Percentiles rank a stretch among this genome's conserved stretches.
These are phyloP conservation scores for Parthenolecanium corni DNA, from an alignment of 2,888 invertebrate genomes.

Conservation along the genomic window DNA sequence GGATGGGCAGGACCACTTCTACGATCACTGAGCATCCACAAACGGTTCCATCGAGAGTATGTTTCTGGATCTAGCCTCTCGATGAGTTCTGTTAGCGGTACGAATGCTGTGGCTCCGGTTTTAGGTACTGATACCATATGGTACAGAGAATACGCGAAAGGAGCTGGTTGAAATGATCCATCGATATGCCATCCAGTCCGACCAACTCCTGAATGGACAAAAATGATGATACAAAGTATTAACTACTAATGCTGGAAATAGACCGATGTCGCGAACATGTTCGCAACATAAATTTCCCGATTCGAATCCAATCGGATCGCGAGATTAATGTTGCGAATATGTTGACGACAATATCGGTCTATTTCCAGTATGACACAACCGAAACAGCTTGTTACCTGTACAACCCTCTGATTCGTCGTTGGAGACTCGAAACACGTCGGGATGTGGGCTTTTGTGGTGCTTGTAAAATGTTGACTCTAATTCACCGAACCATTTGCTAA, in stretches of 20 bases:
- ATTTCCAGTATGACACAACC: not conserved
- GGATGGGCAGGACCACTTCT: conserved; percentile 35
- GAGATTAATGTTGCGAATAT: too few species aligned
- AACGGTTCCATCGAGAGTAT: conserved; percentile 34
- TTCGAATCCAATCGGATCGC: too few species aligned
- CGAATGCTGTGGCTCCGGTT: conserved; percentile 35
- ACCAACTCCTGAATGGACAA: conserved; percentile 34
- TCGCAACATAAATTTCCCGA: too few species aligned
- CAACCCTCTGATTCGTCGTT: conserved; percentile 36
- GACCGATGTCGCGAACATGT: too few species aligned
- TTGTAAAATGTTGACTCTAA: conserved; percentile 36
- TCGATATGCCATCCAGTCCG: conserved; percentile 37
- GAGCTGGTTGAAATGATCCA: conserved; percentile 36
- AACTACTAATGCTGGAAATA: not conserved
- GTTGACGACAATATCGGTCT: too few species aligned
- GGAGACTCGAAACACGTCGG: conserved; percentile 36
- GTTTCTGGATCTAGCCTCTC: conserved; percentile 33
- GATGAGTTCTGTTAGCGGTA: conserved; percentile 35
- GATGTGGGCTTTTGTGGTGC: conserved; percentile 36
- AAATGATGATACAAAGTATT: not conserved
- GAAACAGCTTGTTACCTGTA: conserved; percentile 33
- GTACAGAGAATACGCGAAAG: conserved; percentile 36
- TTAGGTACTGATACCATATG: conserved; percentile 36
- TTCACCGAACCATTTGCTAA: conserved; percentile 36
- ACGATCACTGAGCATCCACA: conserved; percentile 36